Evolutionary conservation across 2,797 vertebrate species (phyloP), one percentile per base, ranked within the genome.

Genomic region (Anabacerthia variegaticeps): DNA sequence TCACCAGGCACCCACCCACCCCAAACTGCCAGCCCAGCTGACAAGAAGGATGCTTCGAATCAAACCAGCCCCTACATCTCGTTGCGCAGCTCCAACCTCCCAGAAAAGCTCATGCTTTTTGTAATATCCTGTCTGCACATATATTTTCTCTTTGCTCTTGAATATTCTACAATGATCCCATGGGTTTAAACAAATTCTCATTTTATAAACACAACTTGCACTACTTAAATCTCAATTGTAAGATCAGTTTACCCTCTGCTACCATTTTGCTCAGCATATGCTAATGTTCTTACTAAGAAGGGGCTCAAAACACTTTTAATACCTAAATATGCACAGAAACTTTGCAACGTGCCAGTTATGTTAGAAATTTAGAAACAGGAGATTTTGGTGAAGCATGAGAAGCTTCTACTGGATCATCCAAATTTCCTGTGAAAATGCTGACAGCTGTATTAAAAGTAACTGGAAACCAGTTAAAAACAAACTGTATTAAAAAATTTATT

Each of bases 61-160:
- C 43, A 58, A 89, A 69, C 41, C 12, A 51, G 13, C 11, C 16
- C 14, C 24, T 10, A 12, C 8, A 2, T 24, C 61, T 74, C 9
- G 0, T 5, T 2, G 1, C 20, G 30, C 1, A 0, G 4, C 68
- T 44, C 54, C 8, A 12, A 26, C 16, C n/a, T 37, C 24, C 32
- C 49, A 30, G 41, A 30, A 71, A 86, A 82, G 17, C 30, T 34
- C 3, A 4, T n/a, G 44, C 17, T 62, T 85, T 27, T 24, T 61
- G 9, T 63, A 28, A 71, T 17, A n/a, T 3, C 30, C 28, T 8
- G 6, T 39, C 7, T 54, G 52, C 85, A 44, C 46, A 6, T 13
- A 8, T 8, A 17, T 20, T 78, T 27, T 27, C 44, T 52, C 59
- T 16, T 37, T 72, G 21, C 61, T 75, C 65, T 74, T 65, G 18